Evolutionary conservation across 1,140 invertebrate genomes (phyloP).

Genomic region (Lepeophtheirus salmonis): DNA sequence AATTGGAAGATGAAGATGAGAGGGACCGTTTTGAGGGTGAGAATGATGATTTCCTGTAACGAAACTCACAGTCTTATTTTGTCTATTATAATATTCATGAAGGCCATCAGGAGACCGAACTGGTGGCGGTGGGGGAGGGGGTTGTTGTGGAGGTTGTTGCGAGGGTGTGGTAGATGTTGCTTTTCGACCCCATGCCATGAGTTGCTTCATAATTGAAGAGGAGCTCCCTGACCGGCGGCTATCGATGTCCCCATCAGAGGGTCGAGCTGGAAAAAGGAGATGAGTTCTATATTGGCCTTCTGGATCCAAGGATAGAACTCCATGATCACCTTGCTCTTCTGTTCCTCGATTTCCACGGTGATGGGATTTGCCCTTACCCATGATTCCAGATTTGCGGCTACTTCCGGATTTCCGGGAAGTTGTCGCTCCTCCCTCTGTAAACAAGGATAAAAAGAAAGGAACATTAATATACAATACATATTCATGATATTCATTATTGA

Average conservation of each 20-base stretch:
- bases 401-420: constrained; percentile 5
- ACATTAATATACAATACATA: not conserved
- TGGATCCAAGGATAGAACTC: constrained; percentile 9
- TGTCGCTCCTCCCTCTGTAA: constrained; percentile 12
- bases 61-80: not conserved
- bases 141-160: not conserved
- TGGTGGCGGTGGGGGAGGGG: not conserved
- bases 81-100: too few species aligned
- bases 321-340: constrained; percentile 2
- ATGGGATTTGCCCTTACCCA: constrained; percentile 17
- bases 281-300: constrained; percentile 12
- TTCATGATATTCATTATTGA: too few species aligned
- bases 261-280: constrained; percentile 11
- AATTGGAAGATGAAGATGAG: too few species aligned
- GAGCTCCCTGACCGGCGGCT: not conserved
- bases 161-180: not conserved
- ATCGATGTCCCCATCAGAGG: not conserved
- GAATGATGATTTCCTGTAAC: not conserved
- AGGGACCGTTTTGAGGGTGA: not conserved
- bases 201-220: constrained; percentile 11
- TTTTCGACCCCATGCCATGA: constrained; percentile 14
- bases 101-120: not conserved
- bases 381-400: constrained; percentile 14
- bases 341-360: not conserved
- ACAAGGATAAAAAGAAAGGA: not conserved